Evolutionary conservation across 2,888 invertebrate genomes (phyloP).

Genomic region (Actias luna): DNA sequence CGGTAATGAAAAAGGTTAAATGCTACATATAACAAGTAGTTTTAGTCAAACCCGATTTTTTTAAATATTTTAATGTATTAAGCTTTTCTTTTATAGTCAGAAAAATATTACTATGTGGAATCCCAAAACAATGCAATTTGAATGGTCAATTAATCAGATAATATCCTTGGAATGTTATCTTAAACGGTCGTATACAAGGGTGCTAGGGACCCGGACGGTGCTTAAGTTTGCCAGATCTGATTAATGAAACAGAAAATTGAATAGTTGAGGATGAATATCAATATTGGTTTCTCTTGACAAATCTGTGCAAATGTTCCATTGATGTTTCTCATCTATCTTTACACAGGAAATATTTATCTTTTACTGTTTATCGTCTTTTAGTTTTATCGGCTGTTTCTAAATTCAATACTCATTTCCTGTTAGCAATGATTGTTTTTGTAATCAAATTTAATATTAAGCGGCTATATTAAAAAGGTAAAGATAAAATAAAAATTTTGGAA

Average conservation of each 20-base stretch:
- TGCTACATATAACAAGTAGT: no score
- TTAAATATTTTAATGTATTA: not conserved
- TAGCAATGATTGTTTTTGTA: no score
- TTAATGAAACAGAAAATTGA: conserved; percentile 12
- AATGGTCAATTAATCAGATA: conserved; percentile 31
- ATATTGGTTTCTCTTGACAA: conserved; percentile 7
- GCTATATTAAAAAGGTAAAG: no score
- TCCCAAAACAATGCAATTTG: conserved; percentile 18
- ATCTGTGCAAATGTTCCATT: not conserved
- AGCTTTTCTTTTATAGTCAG: not conserved
- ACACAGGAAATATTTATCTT: not conserved
- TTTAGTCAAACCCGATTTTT: not conserved
- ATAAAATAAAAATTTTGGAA: no score
- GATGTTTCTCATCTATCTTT: not conserved
- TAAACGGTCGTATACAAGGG: conserved; percentile 29
- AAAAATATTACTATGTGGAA: not conserved
- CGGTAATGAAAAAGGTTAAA: no score
- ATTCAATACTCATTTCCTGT: no score
- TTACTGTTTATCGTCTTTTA: not conserved
- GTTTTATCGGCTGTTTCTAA: no score
- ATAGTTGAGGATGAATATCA: conserved; percentile 3
- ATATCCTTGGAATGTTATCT: conserved; percentile 37
- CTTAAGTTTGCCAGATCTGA: conserved; percentile 11
- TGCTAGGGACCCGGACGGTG: conserved; percentile 20
- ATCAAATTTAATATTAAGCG: no score